Base-by-base conservation (phyloP, 1,140 invertebrate genomes). In the Hesperophylax magnus region DNA sequence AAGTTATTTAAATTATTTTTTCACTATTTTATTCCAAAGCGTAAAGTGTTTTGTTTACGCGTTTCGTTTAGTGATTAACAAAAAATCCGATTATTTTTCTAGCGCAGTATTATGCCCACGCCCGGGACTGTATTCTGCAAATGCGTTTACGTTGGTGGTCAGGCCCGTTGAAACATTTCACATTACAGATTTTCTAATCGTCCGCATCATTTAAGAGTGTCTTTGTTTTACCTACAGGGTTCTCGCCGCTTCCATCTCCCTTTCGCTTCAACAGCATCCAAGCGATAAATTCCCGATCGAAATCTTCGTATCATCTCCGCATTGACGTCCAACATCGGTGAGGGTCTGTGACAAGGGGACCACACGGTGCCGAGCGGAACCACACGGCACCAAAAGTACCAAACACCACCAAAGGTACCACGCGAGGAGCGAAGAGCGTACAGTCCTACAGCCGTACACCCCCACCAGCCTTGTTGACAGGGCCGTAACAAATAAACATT, bases 221-320 rank as follows among this genome's bases (percentile, higher is more conserved):
- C 58, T 61, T 24, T 61, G 58, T 61, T 61, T 61, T 61, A 61
- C 58, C 58, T 8, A 61, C 20, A 61, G 24, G 20, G 14, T 9
- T 18, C 58, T 27, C 20, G 61, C 61, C 20, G 24, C 15, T 65
- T 7, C 24, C 20, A 27, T 15, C 2, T 0, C 20, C 20, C 24
- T 27, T 65, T 24, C 61, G n/a, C 56, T 20, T 58, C n/a, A 9
- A 58, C 61, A 67, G 63, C 63, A 67, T 67, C 63, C 63, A 67
- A 67, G 63, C 63, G 63, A 67, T 67, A 67, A 67, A 67, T 67
- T 67, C 27, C 63, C 24, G 63, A 67, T 67, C 63, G 22, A 27
- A 27, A 67, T 67, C 63, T 67, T 67, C 17, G 63, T 67, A 34
- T 67, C 63, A 67, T 67, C 63, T 67, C 63, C 27, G 22, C 17